phyloP scores from a whole-genome alignment of 1,140 invertebrate species.

The Papilio polyxenes region DNA sequence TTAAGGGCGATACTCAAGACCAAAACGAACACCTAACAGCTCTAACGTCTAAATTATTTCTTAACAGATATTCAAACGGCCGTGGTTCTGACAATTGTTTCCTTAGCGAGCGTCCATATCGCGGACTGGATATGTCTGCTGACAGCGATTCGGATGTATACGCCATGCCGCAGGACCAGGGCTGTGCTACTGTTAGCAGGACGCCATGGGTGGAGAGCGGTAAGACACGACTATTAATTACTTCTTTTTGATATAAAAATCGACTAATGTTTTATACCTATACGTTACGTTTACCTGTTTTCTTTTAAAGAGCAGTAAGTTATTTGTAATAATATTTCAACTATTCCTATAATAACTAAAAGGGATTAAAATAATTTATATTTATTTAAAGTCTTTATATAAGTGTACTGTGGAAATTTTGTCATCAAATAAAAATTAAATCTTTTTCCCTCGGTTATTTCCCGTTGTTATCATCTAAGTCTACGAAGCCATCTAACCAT shows the following conservation, averaged over 20 bases:
- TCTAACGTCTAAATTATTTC: conserved; percentile 1
- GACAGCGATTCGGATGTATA: conserved; percentile 91
- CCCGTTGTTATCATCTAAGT: neutral
- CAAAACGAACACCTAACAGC: neutral
- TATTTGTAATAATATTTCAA: too few relatives aligned
- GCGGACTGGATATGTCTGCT: conserved; percentile 85
- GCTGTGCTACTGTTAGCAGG: conserved; percentile 71
- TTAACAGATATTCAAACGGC: conserved; percentile 77
- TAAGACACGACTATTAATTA: conserved; percentile 44
- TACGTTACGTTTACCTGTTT: too few relatives aligned
- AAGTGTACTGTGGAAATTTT: too few relatives aligned
- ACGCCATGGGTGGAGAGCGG: conserved; percentile 75
- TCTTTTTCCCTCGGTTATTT: neutral
- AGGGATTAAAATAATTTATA: too few relatives aligned
- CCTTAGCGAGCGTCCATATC: conserved; percentile 84
- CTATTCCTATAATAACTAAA: too few relatives aligned
- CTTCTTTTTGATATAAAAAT: too few relatives aligned
- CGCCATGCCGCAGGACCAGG: conserved; percentile 83
- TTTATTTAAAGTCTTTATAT: too few relatives aligned
- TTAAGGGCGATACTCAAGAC: neutral
- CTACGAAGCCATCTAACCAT: neutral
- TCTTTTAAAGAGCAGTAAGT: too few relatives aligned
- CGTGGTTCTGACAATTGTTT: conserved; percentile 86
- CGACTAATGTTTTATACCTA: too few relatives aligned
- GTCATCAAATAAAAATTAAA: too few relatives aligned